Evolutionary conservation across 2,797 vertebrate genomes (phyloP).

Genomic region (Chelidonichthys spinosus): DNA sequence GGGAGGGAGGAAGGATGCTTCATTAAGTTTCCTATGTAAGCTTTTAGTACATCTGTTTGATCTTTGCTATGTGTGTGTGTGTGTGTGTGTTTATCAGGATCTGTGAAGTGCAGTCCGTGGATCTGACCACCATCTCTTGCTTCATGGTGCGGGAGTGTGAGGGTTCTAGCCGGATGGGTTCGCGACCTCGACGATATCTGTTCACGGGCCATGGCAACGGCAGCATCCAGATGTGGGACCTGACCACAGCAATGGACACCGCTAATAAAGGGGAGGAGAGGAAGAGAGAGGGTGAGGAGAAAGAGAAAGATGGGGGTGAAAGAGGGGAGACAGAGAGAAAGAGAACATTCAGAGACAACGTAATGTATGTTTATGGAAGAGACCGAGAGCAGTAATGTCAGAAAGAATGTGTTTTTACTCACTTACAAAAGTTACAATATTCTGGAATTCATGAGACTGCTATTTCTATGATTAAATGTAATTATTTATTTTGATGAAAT

Average conservation of each 20-base stretch:
- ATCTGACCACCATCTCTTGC: conserved; percentile 93
- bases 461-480: not conserved
- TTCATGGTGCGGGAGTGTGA: conserved; percentile 98
- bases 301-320: not conserved
- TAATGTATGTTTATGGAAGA: not conserved
- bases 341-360: not conserved
- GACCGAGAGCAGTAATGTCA: too few species aligned
- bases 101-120: conserved; percentile 97
- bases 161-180: conserved; percentile 97
- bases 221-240: conserved; percentile 99
- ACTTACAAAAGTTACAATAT: not conserved
- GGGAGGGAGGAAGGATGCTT: not conserved
- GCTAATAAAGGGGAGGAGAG: conserved; percentile 92
- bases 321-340: not conserved
- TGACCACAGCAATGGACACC: conserved; percentile 97
- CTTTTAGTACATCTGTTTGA: not conserved
- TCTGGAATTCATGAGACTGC: not conserved
- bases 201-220: conserved; percentile 97
- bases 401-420: too few species aligned
- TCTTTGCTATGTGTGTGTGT: conserved; percentile 1
- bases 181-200: conserved; percentile 93
- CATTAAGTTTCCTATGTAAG: not conserved
- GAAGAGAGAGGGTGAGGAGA: conserved; percentile 74
- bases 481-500: not conserved
- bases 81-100: conserved; percentile 83